A percentile compares a stretch with the other conserved stretches of the same genome.
Conservation (phyloP, 2,888 invertebrate species). For the Poecilus cupreus region DNA sequence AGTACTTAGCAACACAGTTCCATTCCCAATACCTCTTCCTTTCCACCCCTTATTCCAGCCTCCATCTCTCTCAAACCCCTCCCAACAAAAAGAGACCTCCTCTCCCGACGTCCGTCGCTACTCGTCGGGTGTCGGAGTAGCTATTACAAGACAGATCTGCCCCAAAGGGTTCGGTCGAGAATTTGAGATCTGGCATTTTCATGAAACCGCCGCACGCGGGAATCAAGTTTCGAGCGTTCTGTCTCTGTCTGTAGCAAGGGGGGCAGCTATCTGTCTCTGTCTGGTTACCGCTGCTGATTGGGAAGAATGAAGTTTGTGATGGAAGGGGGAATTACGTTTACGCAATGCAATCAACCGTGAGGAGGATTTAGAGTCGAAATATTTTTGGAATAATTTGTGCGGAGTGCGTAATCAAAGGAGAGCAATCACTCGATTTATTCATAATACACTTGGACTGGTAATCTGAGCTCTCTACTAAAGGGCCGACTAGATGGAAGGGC, state of each 20-base stretch:
- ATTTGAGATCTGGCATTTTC: slow-evolving; percentile 37
- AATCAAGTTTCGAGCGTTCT: not conserved
- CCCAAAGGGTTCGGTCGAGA: slow-evolving; percentile 39
- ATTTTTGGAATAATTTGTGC: too few species aligned
- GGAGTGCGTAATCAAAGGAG: too few species aligned
- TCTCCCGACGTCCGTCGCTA: not conserved
- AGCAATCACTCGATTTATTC: too few species aligned
- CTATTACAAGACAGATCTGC: slow-evolving; percentile 47
- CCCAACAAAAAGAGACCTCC: not conserved
- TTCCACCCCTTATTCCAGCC: not conserved
- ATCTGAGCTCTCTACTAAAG: too few species aligned
- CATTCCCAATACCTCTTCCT: not conserved
- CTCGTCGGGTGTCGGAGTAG: not conserved
- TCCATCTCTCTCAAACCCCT: not conserved
- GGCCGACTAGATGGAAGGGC: too few species aligned
- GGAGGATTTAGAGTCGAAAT: too few species aligned
- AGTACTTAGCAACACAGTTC: not conserved
- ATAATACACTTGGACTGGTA: too few species aligned
- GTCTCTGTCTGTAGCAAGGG: not conserved
- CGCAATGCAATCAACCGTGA: too few species aligned
- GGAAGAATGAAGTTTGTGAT: too few species aligned
- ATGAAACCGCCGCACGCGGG: not conserved
- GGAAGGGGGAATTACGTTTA: too few species aligned
- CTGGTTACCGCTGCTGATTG: not conserved
- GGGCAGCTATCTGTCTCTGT: not conserved